A percentile compares a stretch with the other conserved stretches of the same genome.
phyloP scores from a whole-genome alignment of 2,113 vertebrate species.

The Bubo bubo region DNA sequence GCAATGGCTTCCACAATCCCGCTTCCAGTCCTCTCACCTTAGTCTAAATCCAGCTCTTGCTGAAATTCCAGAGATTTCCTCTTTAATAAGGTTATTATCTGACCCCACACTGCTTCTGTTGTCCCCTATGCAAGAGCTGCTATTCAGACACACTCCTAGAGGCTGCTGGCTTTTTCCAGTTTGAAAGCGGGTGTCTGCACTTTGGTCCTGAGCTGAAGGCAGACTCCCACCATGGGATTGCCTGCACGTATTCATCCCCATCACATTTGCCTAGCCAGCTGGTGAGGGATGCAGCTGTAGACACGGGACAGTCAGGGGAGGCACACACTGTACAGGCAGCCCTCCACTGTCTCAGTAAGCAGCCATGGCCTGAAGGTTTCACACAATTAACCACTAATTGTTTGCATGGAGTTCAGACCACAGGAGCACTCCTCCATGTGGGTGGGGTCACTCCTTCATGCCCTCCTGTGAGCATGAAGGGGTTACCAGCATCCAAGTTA shows the following conservation, averaged over 20 bases:
- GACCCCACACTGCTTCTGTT: background rate
- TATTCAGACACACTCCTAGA: background rate
- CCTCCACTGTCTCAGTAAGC: accelerated
- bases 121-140: background rate
- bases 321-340: accelerated
- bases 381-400: background rate
- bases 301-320: background rate
- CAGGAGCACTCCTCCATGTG: background rate
- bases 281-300: background rate
- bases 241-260: background rate
- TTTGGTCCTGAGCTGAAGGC: background rate
- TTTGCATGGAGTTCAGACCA: background rate
- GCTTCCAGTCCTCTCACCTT: background rate
- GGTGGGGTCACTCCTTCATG: background rate
- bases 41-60: background rate
- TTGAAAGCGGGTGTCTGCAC: background rate
- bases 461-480: background rate
- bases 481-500: background rate
- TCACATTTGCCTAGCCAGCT: background rate
- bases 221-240: background rate
- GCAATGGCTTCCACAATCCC: background rate
- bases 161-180: background rate
- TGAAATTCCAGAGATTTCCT: background rate
- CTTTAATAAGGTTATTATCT: background rate
- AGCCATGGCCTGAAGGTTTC: background rate